phyloP scores from a whole-genome alignment of 2,113 vertebrate genomes.

The Otus sunia region DNA sequence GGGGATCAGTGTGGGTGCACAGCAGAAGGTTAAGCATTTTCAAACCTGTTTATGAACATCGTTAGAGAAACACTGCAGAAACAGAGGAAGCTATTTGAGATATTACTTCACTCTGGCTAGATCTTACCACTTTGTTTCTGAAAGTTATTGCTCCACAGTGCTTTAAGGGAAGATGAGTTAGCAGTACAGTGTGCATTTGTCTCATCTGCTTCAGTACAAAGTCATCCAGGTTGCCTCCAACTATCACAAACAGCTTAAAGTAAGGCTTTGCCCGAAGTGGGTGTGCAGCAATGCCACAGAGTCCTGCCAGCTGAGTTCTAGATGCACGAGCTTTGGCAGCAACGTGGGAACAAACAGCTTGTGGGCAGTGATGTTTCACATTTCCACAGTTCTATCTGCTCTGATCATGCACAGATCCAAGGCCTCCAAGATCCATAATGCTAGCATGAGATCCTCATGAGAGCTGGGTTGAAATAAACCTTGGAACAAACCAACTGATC shows the following conservation, averaged over 20 bases:
- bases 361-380: neutral
- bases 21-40: neutral
- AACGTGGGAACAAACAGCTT: neutral
- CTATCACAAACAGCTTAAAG: neutral
- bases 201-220: neutral
- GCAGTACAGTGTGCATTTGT: neutral
- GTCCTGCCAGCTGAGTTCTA: neutral
- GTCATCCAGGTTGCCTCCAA: neutral
- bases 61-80: neutral
- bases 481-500: neutral
- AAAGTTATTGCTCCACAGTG: slow-evolving; percentile 39
- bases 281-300: neutral
- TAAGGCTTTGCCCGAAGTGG: neutral
- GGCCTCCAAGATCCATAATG: neutral
- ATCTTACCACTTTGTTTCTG: neutral
- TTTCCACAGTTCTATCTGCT: neutral
- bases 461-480: neutral
- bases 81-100: slow-evolving; percentile 33
- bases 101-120: slow-evolving; percentile 33
- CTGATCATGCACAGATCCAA: neutral
- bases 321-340: neutral
- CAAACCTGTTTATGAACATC: neutral
- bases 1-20: neutral
- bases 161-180: neutral
- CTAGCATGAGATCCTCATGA: neutral